Percentiles rank a stretch among this genome's conserved stretches.
These are phyloP conservation scores for Telmatochromis brichardi DNA, from an alignment of 2,113 vertebrate genomes.

Conservation along the genomic window DNA sequence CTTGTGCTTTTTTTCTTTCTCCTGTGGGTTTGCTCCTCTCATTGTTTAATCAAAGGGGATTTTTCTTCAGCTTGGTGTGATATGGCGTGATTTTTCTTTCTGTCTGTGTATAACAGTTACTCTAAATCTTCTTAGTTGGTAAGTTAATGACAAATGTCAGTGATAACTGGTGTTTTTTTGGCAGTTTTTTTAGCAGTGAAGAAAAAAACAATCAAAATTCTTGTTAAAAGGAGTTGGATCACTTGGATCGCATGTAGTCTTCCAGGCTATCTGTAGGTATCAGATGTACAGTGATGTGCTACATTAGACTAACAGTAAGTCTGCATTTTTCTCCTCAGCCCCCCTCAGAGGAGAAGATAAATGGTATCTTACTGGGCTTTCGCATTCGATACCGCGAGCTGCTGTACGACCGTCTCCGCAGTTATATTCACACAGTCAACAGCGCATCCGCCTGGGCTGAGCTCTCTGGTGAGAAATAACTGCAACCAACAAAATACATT, in stretches of 20 bases:
- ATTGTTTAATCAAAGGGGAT: slow-evolving; percentile 32
- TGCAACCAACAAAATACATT: neutral
- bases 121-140: neutral
- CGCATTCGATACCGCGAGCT: slow-evolving; percentile 89
- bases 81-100: neutral
- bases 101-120: neutral
- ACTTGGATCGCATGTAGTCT: neutral
- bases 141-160: neutral
- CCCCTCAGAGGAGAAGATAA: slow-evolving; percentile 88
- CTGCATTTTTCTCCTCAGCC: slow-evolving; percentile 60
- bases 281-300: neutral
- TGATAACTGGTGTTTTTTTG: fast-evolving
- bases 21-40: slow-evolving; percentile 13
- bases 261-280: neutral
- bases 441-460: slow-evolving; percentile 79
- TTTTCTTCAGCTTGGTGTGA: slow-evolving; percentile 4
- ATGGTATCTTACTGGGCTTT: slow-evolving; percentile 91
- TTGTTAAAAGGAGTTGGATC: neutral
- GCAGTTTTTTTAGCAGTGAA: neutral
- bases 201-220: neutral
- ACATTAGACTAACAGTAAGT: neutral
- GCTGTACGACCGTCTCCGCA: slow-evolving; percentile 76
- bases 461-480: slow-evolving; percentile 79
- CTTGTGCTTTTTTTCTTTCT: neutral
- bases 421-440: slow-evolving; percentile 71